Evolutionary conservation across 2,113 vertebrate species (phyloP).

Genomic region (Oncorhynchus clarkii): DNA sequence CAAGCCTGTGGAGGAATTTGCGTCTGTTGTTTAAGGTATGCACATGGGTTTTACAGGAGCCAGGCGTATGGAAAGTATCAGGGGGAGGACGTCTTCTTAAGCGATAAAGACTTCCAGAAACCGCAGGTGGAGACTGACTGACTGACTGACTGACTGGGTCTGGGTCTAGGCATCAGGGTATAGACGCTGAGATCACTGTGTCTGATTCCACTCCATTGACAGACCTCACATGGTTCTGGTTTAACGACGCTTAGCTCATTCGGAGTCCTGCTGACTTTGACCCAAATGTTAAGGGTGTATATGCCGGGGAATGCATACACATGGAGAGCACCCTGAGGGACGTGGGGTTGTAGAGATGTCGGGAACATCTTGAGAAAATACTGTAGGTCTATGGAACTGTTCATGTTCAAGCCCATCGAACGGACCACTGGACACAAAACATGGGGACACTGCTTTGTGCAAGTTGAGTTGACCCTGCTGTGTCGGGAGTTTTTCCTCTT

Average conservation of each 20-base stretch:
- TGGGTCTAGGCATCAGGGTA: neutral
- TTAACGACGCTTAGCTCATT: slow-evolving; percentile 7
- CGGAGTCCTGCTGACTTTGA: slow-evolving; percentile 5
- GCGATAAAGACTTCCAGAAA: slow-evolving; percentile 4
- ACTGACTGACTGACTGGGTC: neutral
- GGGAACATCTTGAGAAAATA: neutral
- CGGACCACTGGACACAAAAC: neutral
- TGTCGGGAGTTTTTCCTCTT: neutral
- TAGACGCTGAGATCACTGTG: slow-evolving; percentile 8
- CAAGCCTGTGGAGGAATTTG: slow-evolving; percentile 1
- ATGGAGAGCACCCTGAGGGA: neutral
- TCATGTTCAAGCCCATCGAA: neutral
- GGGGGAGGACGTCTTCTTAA: slow-evolving; percentile 1
- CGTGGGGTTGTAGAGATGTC: neutral
- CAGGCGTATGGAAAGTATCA: slow-evolving; percentile 6
- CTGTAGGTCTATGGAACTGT: neutral
- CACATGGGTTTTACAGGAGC: neutral
- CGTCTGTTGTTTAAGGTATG: slow-evolving; percentile 4
- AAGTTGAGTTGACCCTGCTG: neutral
- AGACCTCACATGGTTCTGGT: slow-evolving; percentile 5
- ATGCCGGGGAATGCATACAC: too few relatives aligned
- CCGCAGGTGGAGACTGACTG: neutral
- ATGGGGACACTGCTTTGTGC: neutral
- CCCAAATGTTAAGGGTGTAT: neutral
- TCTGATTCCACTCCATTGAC: neutral